Evolutionary conservation across 2,113 vertebrate species (phyloP), one percentile per base, ranked within the genome.

Genomic region (Balaeniceps rex): DNA sequence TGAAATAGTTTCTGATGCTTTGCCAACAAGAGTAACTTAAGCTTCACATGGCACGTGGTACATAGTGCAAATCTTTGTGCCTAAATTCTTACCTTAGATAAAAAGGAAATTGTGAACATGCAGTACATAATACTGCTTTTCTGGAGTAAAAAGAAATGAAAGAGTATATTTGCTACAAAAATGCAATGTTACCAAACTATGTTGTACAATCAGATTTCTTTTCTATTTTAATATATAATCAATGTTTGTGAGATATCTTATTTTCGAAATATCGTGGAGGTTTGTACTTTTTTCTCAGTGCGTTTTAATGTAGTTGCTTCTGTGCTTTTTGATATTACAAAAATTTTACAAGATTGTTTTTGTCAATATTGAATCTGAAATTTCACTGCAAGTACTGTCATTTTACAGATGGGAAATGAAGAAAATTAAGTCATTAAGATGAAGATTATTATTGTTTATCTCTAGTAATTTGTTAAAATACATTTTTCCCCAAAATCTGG

Each of bases 1-100:
- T 97, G 98, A 99, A 99, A 99, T 99, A 99, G 98, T 97, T 96
- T 78, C 96, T 98, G 98, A 98, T 97, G 90, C 94, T 25, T 93
- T 95, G 98, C 98, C 98, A 99, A 58, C 87, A 94, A 46, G 78
- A 89, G 98, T 98, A 98, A 98, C 97, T 97, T 95, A 92, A 98
- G 98, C 98, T 98, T 96, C 96, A 78, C 93, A 87, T 97, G 97
- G 98, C 89, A 98, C 86, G 97, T 97, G 96, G 93, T 98, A 96
- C 90, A 95, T 94, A 98, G 98, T 97, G 80, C 90, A 96, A 98
- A 97, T 96, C 91, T 95, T 88, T 60, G n/a, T 86, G 93, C 81
- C 82, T 55, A 54, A 92, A 95, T 97, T 96, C 93, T 96, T 93
- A 82, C 66, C 64, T 94, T 71, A 64, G 66, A 49, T 94, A 83